Evolutionary conservation across 2,888 invertebrate genomes (phyloP), one percentile per base, ranked within the genome.

Genomic region (Mantis religiosa): DNA sequence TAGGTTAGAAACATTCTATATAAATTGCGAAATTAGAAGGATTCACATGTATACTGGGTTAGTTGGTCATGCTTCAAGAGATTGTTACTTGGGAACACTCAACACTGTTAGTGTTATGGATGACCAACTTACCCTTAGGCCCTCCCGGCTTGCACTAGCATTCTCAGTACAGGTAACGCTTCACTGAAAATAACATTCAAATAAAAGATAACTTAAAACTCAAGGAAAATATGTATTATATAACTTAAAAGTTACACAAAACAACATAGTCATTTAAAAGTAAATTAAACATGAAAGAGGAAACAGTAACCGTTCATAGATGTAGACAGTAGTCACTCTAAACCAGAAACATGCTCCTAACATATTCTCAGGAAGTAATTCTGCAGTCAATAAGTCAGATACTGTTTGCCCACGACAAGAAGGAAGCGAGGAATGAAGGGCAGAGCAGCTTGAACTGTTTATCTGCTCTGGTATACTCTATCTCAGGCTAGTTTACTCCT

Each of bases 151-250:
- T 85, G 27, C 47, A 4, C 34, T 88, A 85, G 27, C 41, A 28
- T 47, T 87, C 82, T 89, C 89, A 89, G 85, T 83, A 88, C 86
- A 89, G 86, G 85, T 83, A 86, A 84, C 85, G 88, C 20, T 89
- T 89, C n/a, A 85, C 89, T 89, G 89, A 82, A 89, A 89, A 89
- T 28, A 88, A 85, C 54, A 71, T 71, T 71, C 20, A 81, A 28
- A 71, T 87, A 47, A 87, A 87, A 82, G 82, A 82, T 34, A 87
- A 87, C 87, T 30, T 34, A 15, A 71, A 71, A 71, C 54, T 71
- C 54, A 71, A 71, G 54, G 54, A 20, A 71, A 71, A 71, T 1
- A 71, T 15, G 20, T 25, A 71, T 20, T 71, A 6, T 4, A 20
- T 25, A 71, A 71, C 54, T 6, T 25, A 71, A 71, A 71, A 71